Base-by-base conservation (phyloP, 2,888 invertebrate genomes). In the Exocentrus adspersus region DNA sequence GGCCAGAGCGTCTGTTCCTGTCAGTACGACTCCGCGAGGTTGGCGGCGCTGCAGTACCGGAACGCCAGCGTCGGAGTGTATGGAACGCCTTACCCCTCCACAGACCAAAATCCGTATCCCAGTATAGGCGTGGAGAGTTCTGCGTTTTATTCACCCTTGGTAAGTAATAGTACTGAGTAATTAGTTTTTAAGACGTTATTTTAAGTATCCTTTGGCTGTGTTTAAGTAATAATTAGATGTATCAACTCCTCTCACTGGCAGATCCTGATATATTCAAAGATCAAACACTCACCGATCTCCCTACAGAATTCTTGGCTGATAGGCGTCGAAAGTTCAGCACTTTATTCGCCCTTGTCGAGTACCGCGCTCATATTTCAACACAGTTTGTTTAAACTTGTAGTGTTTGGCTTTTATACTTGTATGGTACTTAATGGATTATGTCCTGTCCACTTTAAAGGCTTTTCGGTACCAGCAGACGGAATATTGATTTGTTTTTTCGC, bases 331-430 rank as follows among this genome's bases (percentile, higher is more conserved):
- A 95, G 95, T 79, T 95, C 96, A 54, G 95, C 96, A 60, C 97
- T 97, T 86, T 96, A 96, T 85, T 94, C 95, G 68, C 94, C 96
- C 75, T 83, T 97, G 92, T 96, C 96, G 87, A 91, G 95, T 90
- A 57, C 10, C 61, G 64, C 67, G 41, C 65, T 75, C 71, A 66
- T 72, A 73, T 75, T 75, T 73, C 74, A 75, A 68, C 70, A 68
- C 64, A 63, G 70, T 70, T 72, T 74, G 68, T 67, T 70, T 68
- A 68, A 69, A 69, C 65, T 70, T 72, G 73, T 73, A 67, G 64
- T 68, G 65, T 67, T 64, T 74, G 71, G 68, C 69, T 64, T 72
- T 72, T 67, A 68, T 68, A 65, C 70, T 72, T 72, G 71, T 72
- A 65, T 62, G 71, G 68, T 71, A 71, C 70, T 73, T 72, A 72